Percentiles rank a stretch among this genome's conserved stretches.
These are phyloP conservation scores for Pygocentrus nattereri DNA, from an alignment of 2,797 vertebrate genomes.

Conservation along the genomic window DNA sequence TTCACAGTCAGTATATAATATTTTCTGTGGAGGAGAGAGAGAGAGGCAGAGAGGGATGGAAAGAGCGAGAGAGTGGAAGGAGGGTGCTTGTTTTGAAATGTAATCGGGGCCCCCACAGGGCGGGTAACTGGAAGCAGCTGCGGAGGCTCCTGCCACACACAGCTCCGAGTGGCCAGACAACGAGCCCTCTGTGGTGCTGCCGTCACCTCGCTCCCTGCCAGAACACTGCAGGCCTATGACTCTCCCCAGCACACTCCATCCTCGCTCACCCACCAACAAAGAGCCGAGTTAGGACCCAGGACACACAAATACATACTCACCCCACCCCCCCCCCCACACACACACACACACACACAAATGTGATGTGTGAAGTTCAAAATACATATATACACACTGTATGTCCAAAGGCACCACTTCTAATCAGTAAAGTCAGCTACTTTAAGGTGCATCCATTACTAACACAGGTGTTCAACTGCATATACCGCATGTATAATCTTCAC, in stretches of 20 bases:
- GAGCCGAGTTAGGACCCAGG: constrained; percentile 60
- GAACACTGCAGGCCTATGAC: constrained; percentile 58
- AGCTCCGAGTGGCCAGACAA: constrained; percentile 71
- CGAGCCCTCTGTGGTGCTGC: constrained; percentile 76
- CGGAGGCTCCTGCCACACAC: constrained; percentile 73
- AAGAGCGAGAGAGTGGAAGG: constrained; percentile 42
- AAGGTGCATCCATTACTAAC: too few relatives aligned
- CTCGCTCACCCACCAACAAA: constrained; percentile 48
- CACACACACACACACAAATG: constrained; percentile 9
- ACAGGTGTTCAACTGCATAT: too few relatives aligned
- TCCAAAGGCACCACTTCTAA: not conserved
- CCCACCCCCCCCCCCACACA: too few relatives aligned
- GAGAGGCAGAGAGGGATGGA: constrained; percentile 25
- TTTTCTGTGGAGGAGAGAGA: constrained; percentile 35
- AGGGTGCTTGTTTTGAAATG: constrained; percentile 68
- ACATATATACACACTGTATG: not conserved
- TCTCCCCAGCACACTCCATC: not conserved
- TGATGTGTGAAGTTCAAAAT: not conserved
- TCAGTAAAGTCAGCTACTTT: not conserved
- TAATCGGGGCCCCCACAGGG: constrained; percentile 56
- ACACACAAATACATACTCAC: constrained; percentile 14
- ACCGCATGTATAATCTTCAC: too few relatives aligned
- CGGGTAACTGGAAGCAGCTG: constrained; percentile 77
- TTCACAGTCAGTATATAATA: too few relatives aligned
- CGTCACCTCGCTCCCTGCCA: constrained; percentile 73